Conservation (phyloP, 1,140 invertebrate species). For the Pseudachorutes palmiensis region DNA sequence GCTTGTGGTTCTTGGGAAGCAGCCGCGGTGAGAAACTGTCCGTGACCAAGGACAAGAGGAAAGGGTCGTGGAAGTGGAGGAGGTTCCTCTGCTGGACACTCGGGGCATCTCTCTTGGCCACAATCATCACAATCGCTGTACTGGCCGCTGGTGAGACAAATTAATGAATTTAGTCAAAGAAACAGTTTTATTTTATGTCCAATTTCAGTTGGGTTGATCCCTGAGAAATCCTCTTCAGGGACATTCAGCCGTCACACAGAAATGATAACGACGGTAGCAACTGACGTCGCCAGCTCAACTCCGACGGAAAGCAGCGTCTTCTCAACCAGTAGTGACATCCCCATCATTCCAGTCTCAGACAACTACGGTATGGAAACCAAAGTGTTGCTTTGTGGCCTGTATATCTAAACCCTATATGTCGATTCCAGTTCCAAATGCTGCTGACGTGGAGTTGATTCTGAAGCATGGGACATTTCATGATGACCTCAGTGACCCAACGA, state of each 20-base stretch:
- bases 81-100: constrained; percentile 57
- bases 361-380: constrained; percentile 18
- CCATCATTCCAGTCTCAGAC: constrained; percentile 11
- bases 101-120: constrained; percentile 51
- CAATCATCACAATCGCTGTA: constrained; percentile 59
- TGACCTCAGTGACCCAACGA: constrained; percentile 52
- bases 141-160: constrained; percentile 46
- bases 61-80: constrained; percentile 48
- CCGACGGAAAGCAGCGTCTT: too few relatives aligned
- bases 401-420: too few relatives aligned
- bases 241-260: neutral
- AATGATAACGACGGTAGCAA: constrained; percentile 10
- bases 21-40: constrained; percentile 68
- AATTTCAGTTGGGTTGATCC: constrained; percentile 30
- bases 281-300: neutral
- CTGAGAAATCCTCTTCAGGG: constrained; percentile 17
- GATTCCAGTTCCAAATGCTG: constrained; percentile 54
- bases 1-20: neutral
- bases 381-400: too few relatives aligned
- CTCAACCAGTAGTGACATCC: too few relatives aligned
- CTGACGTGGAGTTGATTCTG: constrained; percentile 58
- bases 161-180: neutral
- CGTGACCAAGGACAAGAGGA: constrained; percentile 67
- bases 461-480: constrained; percentile 56
- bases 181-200: neutral